A percentile compares a stretch with the other conserved stretches of the same genome.
phyloP scores from a whole-genome alignment of 2,888 invertebrate genomes.

The Agrypnus murinus region DNA sequence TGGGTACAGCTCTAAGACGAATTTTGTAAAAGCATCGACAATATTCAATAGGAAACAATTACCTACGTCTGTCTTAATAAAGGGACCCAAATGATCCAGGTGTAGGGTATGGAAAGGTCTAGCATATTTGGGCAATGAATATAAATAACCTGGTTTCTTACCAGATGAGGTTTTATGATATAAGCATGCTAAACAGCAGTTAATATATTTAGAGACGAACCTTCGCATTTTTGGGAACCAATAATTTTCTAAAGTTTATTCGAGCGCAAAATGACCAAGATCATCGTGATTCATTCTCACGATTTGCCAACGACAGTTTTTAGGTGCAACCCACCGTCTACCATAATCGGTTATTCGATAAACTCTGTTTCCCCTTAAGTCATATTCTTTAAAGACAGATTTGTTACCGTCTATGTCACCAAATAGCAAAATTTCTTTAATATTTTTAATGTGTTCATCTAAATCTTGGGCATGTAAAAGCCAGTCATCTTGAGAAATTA shows the following conservation, averaged over 20 bases:
- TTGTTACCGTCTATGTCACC: no score
- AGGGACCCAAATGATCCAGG: not conserved
- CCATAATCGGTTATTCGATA: conserved; percentile 49
- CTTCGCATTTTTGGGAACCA: no score
- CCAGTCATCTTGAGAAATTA: no score
- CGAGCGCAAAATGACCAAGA: conserved; percentile 30
- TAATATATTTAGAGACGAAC: no score
- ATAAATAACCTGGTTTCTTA: no score
- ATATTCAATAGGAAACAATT: not conserved
- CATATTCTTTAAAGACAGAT: conserved; percentile 30
- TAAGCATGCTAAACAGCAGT: no score
- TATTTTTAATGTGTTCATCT: no score
- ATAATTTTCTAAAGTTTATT: conserved; percentile 29
- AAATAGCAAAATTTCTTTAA: no score
- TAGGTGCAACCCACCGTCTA: conserved; percentile 52
- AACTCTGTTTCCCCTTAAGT: conserved; percentile 47
- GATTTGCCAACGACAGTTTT: conserved; percentile 50
- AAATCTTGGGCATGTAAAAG: no score
- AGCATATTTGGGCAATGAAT: no score
- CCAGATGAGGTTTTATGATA: no score
- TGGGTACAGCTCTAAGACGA: no score
- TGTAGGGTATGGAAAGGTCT: not conserved
- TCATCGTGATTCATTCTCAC: conserved; percentile 36
- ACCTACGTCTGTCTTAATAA: not conserved
- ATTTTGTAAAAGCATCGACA: conserved; percentile 8